Evolutionary conservation across 2,797 vertebrate species (phyloP), one percentile per base, ranked within the genome.

Genomic region (Xiphophorus birchmanni): DNA sequence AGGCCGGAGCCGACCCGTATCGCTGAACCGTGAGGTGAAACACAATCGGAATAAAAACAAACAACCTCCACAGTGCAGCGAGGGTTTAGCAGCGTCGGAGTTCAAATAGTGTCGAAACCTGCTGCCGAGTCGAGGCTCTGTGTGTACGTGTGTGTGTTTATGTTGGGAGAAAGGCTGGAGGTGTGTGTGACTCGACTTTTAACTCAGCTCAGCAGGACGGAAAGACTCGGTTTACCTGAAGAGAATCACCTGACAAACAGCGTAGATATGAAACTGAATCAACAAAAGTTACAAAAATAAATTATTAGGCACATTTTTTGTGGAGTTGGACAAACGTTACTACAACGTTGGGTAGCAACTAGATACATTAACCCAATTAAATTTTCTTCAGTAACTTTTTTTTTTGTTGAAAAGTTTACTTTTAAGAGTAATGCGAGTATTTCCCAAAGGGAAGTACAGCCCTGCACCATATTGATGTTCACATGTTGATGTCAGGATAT

Each of bases 21-120:
- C 52, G 40, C 80, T 69, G 80, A 88, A 84, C 83, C 76, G 78
- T 78, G 80, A 58, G 76, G 60, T 84, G 72, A 87, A 88, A 85
- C 79, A 80, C 80, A 80, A 47, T 79, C 26, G 0, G 40, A 54
- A 88, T 65, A 69, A 82, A 91, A 85, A 78, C 83, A 78, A 86
- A 86, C 60, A 85, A 78, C 60, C 47, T 75, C 52, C 54, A 75
- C 18, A 40, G 48, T 17, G 32, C 73, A 26, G 56, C 75, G 54
- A n/a, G 29, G n/a, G 42, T 45, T 72, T 15, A 75, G 47, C 58
- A 54, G 65, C 56, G 75, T 63, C 26, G 60, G 74, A 67, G 84
- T 77, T 87, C 84, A 84, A 75, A 26, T 5, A 13, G 73, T 63
- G 82, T 82, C 83, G 80, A 80, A 82, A 73, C 72, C 67, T 76